Conservation (phyloP, 2,113 vertebrate species). For the Sterrhoptilus dennistouni region DNA sequence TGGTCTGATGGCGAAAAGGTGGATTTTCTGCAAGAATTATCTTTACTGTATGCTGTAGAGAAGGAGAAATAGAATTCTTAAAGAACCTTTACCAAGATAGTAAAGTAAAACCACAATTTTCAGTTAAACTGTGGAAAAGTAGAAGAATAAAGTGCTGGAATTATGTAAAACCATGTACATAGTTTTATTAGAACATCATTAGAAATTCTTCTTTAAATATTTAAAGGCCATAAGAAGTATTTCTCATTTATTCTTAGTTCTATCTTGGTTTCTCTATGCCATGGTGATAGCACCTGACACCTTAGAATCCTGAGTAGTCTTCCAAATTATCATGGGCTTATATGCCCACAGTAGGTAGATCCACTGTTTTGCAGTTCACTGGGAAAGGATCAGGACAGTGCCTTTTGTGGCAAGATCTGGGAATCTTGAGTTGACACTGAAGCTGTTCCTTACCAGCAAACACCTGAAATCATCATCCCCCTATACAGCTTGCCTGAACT, state of each 20-base stretch:
- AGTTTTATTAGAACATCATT: background rate
- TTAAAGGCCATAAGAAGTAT: background rate
- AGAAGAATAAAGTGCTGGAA: background rate
- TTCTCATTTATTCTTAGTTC: background rate
- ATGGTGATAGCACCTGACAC: background rate
- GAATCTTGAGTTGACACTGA: background rate
- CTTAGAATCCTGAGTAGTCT: background rate
- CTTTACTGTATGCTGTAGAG: conserved; percentile 79
- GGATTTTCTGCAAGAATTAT: conserved; percentile 83
- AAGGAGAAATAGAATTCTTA: background rate
- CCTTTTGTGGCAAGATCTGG: background rate
- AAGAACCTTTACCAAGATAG: background rate
- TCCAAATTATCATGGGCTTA: background rate
- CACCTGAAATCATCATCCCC: background rate
- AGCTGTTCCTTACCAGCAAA: background rate
- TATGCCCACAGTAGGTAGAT: background rate
- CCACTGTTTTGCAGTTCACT: background rate
- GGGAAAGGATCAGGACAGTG: background rate
- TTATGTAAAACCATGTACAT: background rate
- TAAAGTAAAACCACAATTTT: background rate
- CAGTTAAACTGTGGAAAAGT: background rate
- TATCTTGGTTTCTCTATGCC: background rate
- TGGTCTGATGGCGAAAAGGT: conserved; percentile 87
- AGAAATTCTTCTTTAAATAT: background rate
- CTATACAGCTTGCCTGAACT: background rate